A percentile compares a stretch with the other conserved stretches of the same genome.
phyloP scores from a whole-genome alignment of 2,113 vertebrate species.

The Archocentrus centrarchus region DNA sequence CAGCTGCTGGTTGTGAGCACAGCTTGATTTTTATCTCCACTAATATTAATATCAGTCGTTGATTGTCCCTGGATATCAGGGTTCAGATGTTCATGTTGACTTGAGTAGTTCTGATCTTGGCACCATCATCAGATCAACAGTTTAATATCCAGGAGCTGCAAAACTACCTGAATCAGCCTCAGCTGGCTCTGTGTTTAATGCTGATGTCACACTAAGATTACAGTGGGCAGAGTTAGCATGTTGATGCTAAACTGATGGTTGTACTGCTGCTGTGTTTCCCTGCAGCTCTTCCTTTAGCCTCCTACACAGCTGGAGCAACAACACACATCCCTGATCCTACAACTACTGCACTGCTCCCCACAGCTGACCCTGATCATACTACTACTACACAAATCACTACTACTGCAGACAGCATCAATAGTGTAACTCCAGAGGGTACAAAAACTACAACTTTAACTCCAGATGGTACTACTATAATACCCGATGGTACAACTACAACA shows the following conservation, averaged over 20 bases:
- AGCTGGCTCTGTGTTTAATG: not conserved
- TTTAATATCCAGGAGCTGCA: not conserved
- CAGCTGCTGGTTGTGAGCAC: too few relatives aligned
- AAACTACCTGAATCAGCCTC: not conserved
- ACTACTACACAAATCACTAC: not conserved
- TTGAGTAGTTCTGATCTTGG: not conserved
- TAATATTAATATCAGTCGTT: not conserved
- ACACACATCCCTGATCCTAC: not conserved
- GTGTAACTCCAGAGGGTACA: too few relatives aligned
- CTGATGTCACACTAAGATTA: not conserved
- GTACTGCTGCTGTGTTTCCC: not conserved
- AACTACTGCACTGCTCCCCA: not conserved
- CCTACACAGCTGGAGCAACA: not conserved
- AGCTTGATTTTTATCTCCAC: too few relatives aligned
- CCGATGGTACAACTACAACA: too few relatives aligned
- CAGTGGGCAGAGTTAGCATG: not conserved
- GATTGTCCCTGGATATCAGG: not conserved
- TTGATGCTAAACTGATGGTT: not conserved
- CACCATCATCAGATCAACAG: not conserved
- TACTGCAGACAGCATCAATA: not conserved
- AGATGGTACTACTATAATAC: too few relatives aligned
- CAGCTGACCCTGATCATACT: not conserved
- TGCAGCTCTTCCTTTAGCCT: not conserved
- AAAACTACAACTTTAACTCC: too few relatives aligned
- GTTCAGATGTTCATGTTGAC: not conserved